Conservation (phyloP, 2,797 vertebrate species). For the Adrianichthys oophorus region DNA sequence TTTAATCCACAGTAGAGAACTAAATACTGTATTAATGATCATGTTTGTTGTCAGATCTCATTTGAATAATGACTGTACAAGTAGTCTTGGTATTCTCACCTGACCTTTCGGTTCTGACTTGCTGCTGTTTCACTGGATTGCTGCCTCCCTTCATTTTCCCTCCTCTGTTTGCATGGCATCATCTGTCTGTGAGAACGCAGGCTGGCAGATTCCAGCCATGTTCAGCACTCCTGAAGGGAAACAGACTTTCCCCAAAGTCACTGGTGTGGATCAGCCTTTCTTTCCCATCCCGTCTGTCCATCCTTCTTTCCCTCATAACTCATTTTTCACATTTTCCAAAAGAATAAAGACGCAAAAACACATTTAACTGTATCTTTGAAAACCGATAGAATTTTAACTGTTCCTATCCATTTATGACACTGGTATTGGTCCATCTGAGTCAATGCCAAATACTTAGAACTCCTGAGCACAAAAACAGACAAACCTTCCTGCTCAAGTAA, state of each 20-base stretch:
- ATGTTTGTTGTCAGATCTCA: slow-evolving; percentile 8
- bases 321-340: slow-evolving; percentile 31
- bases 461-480: too few relatives aligned
- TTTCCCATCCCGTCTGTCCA: slow-evolving; percentile 20
- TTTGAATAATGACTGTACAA: slow-evolving; percentile 4
- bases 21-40: slow-evolving; percentile 4
- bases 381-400: too few relatives aligned
- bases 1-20: not conserved
- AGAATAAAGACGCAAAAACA: not conserved
- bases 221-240: slow-evolving; percentile 68
- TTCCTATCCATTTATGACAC: too few relatives aligned
- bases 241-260: slow-evolving; percentile 61
- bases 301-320: not conserved
- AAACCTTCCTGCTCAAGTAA: too few relatives aligned
- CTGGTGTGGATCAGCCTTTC: slow-evolving; percentile 58
- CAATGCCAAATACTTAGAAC: too few relatives aligned
- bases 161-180: slow-evolving; percentile 61
- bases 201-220: slow-evolving; percentile 61
- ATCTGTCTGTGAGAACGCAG: slow-evolving; percentile 57
- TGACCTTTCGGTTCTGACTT: slow-evolving; percentile 50
- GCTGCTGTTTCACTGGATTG: slow-evolving; percentile 42
- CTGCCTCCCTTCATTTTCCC: slow-evolving; percentile 44
- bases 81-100: slow-evolving; percentile 28
- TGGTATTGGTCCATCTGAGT: too few relatives aligned
- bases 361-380: too few relatives aligned